phyloP scores from a whole-genome alignment of 64 coral and sea anemone species.

The Porites lutea region DNA sequence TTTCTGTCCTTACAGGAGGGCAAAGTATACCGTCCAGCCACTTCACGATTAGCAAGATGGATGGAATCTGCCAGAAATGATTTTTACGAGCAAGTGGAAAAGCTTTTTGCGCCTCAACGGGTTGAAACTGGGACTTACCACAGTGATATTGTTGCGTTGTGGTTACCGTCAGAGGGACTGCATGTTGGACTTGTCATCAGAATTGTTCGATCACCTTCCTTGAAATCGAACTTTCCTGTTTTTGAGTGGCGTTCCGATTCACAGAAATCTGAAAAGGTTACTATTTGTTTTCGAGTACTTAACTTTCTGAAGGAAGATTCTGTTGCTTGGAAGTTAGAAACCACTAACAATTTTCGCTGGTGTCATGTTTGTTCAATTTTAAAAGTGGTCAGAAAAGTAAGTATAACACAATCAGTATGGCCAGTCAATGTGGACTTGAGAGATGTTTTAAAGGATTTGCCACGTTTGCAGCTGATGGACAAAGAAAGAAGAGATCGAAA shows the following conservation, averaged over 20 bases:
- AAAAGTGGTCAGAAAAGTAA: too few relatives aligned
- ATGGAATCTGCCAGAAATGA: neutral
- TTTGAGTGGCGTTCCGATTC: too few relatives aligned
- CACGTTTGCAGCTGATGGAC: neutral
- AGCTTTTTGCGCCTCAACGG: too few relatives aligned
- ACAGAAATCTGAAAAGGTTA: neutral
- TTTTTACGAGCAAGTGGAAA: neutral
- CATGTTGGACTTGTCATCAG: too few relatives aligned
- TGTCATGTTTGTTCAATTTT: too few relatives aligned
- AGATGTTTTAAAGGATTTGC: constrained; percentile 3
- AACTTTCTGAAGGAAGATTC: neutral
- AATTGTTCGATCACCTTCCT: neutral
- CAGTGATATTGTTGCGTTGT: too few relatives aligned
- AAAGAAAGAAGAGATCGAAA: neutral
- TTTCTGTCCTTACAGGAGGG: neutral
- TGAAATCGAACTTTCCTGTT: too few relatives aligned
- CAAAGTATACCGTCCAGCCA: neutral
- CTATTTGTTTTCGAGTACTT: neutral
- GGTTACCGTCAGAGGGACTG: too few relatives aligned
- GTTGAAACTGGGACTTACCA: too few relatives aligned
- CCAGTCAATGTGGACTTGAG: neutral
- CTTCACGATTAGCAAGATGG: neutral
- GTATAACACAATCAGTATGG: neutral
- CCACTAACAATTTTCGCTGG: neutral
- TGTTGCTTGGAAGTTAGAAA: neutral